Conservation (phyloP, 2,113 vertebrate genomes). For the Brachyhypopomus occidentalis region DNA sequence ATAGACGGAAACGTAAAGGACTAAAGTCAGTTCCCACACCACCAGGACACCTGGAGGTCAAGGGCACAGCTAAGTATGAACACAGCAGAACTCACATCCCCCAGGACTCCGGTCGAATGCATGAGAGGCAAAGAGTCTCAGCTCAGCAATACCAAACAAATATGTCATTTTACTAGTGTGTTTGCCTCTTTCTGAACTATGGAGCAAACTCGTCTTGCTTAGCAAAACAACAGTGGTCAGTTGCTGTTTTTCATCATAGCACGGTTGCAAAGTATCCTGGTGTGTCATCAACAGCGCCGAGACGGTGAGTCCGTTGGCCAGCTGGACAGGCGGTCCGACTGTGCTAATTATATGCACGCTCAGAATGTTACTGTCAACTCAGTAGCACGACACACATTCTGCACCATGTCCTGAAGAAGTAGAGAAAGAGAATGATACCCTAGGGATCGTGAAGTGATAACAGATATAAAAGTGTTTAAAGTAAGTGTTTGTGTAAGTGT, state of each 20-base stretch:
- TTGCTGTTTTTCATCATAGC: not conserved
- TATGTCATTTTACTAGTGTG: not conserved
- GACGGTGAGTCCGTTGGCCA: not conserved
- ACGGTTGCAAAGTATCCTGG: conserved; percentile 23
- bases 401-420: not conserved
- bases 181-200: conserved; percentile 9
- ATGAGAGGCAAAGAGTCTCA: not conserved
- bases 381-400: conserved; percentile 12
- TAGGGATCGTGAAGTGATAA: not conserved
- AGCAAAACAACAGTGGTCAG: not conserved
- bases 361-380: conserved; percentile 36
- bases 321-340: conserved; percentile 1
- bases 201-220: not conserved
- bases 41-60: conserved; percentile 1
- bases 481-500: no score
- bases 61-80: conserved; percentile 7
- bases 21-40: not conserved
- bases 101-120: not conserved
- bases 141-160: conserved; percentile 16
- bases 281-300: conserved; percentile 29
- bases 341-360: conserved; percentile 35
- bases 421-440: not conserved
- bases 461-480: not conserved
- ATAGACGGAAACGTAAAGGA: conserved; percentile 21
- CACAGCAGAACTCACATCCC: conserved; percentile 6